Evolutionary conservation across 2,888 invertebrate genomes (phyloP), one percentile per base, ranked within the genome.

Genomic region (Tipula helvola): DNA sequence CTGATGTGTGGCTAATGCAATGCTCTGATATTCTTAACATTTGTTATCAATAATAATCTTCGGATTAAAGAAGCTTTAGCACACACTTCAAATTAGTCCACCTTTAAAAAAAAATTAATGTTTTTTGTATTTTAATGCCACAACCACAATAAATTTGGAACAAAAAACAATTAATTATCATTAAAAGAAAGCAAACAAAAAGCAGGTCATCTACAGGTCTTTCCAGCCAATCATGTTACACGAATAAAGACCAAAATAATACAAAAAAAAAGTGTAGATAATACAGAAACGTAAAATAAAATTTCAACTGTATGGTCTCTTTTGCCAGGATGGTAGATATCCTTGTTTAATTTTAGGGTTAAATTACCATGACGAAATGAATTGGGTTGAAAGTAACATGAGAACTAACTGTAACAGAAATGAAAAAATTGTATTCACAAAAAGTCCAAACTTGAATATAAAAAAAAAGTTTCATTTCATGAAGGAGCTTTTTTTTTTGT

Each of bases 341-440:
- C 71, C 71, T 71, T 71, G 71, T 71, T 71, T 71, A 71, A 71
- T 71, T 71, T 71, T 28, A 71, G 71, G 71, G 71, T 71, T 71
- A 71, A 71, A 71, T 71, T 71, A 71, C 71, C 71, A 71, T 71
- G 71, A 71, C 28, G 71, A 71, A 71, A 71, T 71, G 71, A 71
- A 71, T 71, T 71, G 71, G 71, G 71, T 71, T 71, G 71, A 71
- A 71, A 71, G 71, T 71, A 71, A 71, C 71, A 71, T 71, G 71
- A 71, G 71, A 71, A 28, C 28, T 28, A 71, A 71, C 71, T 71
- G 28, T 28, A 71, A 28, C 71, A 71, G 28, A 7, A 71, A 18
- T 28, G 13, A 52, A 52, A 71, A 18, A 28, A 5, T 28, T 28
- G 71, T 18, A 12, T 71, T 71, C 71, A 28, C 0, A 18, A 28